Percentiles rank a stretch among this genome's conserved stretches.
phyloP scores from a whole-genome alignment of 2,888 invertebrate species.

The Chrysina gloriosa region DNA sequence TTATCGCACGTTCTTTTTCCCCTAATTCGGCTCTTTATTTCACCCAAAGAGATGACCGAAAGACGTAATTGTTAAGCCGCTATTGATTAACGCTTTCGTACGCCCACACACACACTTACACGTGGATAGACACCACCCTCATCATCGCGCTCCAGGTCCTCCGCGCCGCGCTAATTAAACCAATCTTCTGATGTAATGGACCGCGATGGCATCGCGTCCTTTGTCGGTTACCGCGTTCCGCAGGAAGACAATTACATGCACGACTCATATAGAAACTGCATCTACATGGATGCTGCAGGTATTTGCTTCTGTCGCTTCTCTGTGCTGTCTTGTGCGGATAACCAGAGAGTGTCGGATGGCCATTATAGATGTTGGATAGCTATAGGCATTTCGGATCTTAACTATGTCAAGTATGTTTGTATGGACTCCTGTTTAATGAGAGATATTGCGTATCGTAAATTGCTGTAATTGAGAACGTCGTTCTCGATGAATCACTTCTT shows the following conservation, averaged over 20 bases:
- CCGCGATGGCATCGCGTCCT: constrained; percentile 47
- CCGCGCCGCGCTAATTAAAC: constrained; percentile 49
- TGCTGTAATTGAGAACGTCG: no score
- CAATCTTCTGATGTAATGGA: constrained; percentile 50
- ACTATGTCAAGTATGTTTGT: no score
- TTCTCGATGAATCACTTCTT: no score
- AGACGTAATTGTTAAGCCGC: constrained; percentile 25
- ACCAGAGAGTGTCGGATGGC: no score
- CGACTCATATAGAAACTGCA: no score
- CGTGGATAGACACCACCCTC: background rate
- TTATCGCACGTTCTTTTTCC: background rate
- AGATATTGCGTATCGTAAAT: no score
- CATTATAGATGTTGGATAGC: no score
- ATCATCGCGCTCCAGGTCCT: constrained; percentile 4
- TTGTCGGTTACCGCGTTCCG: constrained; percentile 37
- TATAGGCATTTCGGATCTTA: no score
- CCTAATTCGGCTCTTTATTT: background rate
- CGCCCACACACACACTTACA: background rate
- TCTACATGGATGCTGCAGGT: no score
- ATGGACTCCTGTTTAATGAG: no score
- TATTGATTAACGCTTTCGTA: constrained; percentile 24
- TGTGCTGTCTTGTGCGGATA: no score
- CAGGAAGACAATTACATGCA: constrained; percentile 24
- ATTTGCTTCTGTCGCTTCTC: no score
- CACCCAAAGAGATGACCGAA: background rate